Conservation (phyloP, 2,797 vertebrate genomes). For the Melanotaenia pygmaea region DNA sequence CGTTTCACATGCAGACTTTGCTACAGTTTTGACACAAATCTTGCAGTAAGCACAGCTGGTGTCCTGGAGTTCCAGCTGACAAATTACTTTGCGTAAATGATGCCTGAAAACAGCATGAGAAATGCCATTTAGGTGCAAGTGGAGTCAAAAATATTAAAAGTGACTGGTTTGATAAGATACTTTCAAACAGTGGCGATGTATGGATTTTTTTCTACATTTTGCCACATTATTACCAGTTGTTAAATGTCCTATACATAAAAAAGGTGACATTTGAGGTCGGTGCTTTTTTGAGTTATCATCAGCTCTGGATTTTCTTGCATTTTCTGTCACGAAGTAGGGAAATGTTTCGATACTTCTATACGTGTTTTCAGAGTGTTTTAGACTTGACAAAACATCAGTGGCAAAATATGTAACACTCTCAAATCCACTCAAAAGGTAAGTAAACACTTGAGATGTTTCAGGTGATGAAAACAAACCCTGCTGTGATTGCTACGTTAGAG, state of each 20-base stretch:
- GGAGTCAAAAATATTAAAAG: slow-evolving; percentile 7
- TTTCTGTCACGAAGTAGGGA: neutral
- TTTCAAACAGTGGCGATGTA: neutral
- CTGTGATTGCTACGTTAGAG: neutral
- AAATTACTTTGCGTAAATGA: slow-evolving; percentile 23
- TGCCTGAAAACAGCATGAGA: slow-evolving; percentile 22
- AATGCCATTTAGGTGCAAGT: slow-evolving; percentile 7
- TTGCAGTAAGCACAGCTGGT: slow-evolving; percentile 32
- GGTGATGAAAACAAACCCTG: neutral
- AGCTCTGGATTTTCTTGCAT: neutral
- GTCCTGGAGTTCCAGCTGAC: slow-evolving; percentile 26
- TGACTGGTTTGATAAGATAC: slow-evolving; percentile 4
- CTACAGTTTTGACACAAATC: slow-evolving; percentile 46
- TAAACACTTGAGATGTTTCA: neutral
- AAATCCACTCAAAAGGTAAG: too few species aligned
- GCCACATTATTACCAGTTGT: neutral
- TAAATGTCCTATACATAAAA: neutral
- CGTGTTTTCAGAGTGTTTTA: neutral
- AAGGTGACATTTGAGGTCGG: neutral
- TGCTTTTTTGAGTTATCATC: neutral
- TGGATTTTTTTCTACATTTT: neutral
- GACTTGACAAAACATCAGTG: neutral
- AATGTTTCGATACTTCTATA: neutral
- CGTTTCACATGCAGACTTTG: slow-evolving; percentile 8
- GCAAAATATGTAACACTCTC: neutral